These are phyloP conservation scores for Aphis craccivora DNA, from an alignment of 1,140 invertebrate species.

Conservation along the genomic window DNA sequence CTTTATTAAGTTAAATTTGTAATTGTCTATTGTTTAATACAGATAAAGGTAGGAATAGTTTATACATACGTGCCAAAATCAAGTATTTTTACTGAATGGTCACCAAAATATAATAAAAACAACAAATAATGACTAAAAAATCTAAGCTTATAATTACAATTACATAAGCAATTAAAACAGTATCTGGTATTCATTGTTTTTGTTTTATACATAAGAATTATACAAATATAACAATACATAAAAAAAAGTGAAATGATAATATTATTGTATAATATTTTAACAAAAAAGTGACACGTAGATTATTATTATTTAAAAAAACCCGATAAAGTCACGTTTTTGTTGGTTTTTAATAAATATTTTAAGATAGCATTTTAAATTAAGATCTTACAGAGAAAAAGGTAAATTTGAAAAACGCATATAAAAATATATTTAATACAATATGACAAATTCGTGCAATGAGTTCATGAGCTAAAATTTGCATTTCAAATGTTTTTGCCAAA, in stretches of 20 bases:
- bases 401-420: neutral
- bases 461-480: constrained; percentile 23
- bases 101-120: neutral
- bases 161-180: neutral
- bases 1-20: neutral
- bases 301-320: neutral
- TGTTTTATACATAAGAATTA: neutral
- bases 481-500: constrained; percentile 37
- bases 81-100: neutral
- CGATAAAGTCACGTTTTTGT: neutral
- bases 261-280: neutral
- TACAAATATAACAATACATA: neutral
- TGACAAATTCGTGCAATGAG: neutral
- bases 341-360: neutral
- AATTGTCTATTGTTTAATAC: neutral
- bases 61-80: neutral
- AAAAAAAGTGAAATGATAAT: neutral
- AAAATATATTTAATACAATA: neutral
- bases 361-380: neutral
- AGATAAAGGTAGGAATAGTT: neutral
- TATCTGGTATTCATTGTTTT: neutral
- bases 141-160: neutral
- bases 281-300: neutral
- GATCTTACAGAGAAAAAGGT: neutral
- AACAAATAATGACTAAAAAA: neutral